Evolutionary conservation across 2,888 invertebrate genomes (phyloP), one percentile per base, ranked within the genome.

Genomic region (Limnephilus marmoratus): DNA sequence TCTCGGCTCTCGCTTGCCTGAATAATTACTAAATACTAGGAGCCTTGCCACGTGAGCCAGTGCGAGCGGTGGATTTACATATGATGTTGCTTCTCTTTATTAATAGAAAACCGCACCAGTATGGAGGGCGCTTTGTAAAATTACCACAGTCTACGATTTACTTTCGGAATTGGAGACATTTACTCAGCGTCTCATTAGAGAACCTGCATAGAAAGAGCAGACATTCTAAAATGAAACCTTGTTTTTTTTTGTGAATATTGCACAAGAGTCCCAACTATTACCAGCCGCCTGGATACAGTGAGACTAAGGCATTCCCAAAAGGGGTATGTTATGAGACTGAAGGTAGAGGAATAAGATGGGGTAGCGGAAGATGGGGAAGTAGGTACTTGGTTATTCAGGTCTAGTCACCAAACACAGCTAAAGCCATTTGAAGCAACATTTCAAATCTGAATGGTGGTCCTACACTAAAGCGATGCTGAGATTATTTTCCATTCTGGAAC

Each of bases 81-180:
- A 24, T 24, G n/a, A 90, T 91, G 53, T 91, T 49, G 3, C 15
- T 91, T 91, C 80, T 81, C 90, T 41, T 92, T 90, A 92, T 92
- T 92, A 92, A 92, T 90, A 49, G 90, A 90, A 92, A 92, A 92
- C 90, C 92, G 45, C 90, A 92, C 81, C 37, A 29, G 90, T 90
- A 37, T 88, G 31, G 68, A 29, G 88, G 88, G 45, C 9, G 86
- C 53, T 86, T 49, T 86, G 81, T 53, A 41, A 90, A 82, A 83
- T 90, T 90, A 83, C 82, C 90, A 34, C 90, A 31, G 34, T 41
- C 81, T 86, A 86, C 86, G 41, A 81, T 90, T 90, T 82, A 45
- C 90, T 90, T n/a, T n/a, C 7, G 53, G 68, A 7, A 68, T 68
- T 68, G 68, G 9, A 68, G 68, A 68, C 68, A 9, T 24, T 7